These are phyloP conservation scores for Papilio xuthus DNA, from an alignment of 1,140 invertebrate genomes.

Conservation along the genomic window DNA sequence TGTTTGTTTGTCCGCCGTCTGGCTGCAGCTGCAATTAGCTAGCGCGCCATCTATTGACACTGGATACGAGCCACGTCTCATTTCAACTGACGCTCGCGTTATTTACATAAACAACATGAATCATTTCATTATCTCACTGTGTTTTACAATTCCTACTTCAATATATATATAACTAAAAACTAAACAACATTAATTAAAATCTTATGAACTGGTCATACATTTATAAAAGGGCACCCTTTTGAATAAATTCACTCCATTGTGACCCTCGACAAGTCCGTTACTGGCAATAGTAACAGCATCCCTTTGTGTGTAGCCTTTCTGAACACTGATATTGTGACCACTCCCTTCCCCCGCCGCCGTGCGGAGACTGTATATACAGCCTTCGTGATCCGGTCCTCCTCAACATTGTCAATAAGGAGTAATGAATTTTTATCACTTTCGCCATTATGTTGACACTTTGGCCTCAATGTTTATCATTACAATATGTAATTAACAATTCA, in stretches of 20 bases:
- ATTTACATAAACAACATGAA: constrained; percentile 10
- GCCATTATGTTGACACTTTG: not conserved
- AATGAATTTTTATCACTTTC: constrained; percentile 33
- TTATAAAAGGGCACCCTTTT: constrained; percentile 6
- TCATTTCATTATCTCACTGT: not conserved
- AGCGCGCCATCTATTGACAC: constrained; percentile 9
- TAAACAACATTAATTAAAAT: not conserved
- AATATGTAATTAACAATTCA: not conserved
- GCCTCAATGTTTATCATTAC: not conserved
- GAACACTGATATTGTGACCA: not conserved
- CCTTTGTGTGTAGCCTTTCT: not conserved
- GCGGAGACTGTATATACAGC: not conserved
- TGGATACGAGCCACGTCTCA: constrained; percentile 18
- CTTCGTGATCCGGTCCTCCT: constrained; percentile 3
- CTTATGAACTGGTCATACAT: not conserved
- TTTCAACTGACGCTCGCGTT: constrained; percentile 4
- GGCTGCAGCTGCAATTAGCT: constrained; percentile 7
- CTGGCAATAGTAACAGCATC: not conserved
- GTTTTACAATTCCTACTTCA: not conserved
- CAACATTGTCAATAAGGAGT: constrained; percentile 3
- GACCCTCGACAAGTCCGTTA: constrained; percentile 3
- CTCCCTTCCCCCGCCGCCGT: not conserved
- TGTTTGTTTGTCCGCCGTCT: not conserved
- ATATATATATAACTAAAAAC: not conserved
- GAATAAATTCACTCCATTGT: constrained; percentile 21